Base-by-base conservation (phyloP, 2,797 vertebrate species). In the Heterohyrax brucei region DNA sequence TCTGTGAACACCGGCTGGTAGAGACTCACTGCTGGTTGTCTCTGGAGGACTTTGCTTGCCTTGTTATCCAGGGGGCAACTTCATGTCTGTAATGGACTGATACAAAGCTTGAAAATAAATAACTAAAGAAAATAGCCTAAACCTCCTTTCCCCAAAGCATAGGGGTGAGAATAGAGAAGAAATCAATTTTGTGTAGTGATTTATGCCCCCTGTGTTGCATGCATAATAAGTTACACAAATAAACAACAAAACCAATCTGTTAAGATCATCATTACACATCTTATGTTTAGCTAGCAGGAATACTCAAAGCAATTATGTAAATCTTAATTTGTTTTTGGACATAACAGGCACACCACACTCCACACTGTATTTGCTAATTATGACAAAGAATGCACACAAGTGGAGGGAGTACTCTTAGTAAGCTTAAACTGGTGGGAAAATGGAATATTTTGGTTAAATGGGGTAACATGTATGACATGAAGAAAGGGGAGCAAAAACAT, bases 121-220 rank as follows among this genome's bases (percentile, higher is more conserved):
- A 66, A 68, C 6, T 7, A 87, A 77, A n/a, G 10, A n/a, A 68
- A 78, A 5, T 18, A 83, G 70, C 5, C 4, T 87, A 10, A 8
- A 30, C 5, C 28, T 26, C 14, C 61, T 64, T 72, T 13, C 18
- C 19, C 9, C 4, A 18, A 30, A 3, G 14, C 33, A 28, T 16
- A 22, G 30, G 24, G 19, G 3, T n/a, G 0, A 7, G 50, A 9
- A 7, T 39, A 9, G 8, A 19, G 46, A 0, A 0, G 5, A 59
- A 13, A 59, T 30, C 44, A 48, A 30, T 44, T 68, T 24, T 73
- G 46, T 5, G 59, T 5, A 59, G 30, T 64, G 7, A 5, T 28
- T 26, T 26, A 28, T 44, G 33, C 28, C 77, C 6, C 24, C 30
- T 61, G 7, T 59, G 18, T 59, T 59, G 56, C 39, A 39, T 39